These are phyloP conservation scores for Maniola hyperantus DNA, from an alignment of 2,888 invertebrate species.

Conservation along the genomic window DNA sequence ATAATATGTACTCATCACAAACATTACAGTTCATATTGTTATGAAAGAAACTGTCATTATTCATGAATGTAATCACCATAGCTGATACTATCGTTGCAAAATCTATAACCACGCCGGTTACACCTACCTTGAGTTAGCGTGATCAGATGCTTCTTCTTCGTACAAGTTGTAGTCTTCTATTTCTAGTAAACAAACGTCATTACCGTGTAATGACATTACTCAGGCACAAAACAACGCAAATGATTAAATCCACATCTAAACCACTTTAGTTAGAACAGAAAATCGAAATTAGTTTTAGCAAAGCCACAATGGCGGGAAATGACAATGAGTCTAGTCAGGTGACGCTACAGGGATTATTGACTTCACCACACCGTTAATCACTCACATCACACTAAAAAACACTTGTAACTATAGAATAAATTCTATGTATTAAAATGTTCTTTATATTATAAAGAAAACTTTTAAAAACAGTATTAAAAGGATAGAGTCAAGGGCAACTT, in stretches of 20 bases:
- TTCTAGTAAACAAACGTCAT: slow-evolving; percentile 81
- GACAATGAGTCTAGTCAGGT: slow-evolving; percentile 82
- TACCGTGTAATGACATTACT: slow-evolving; percentile 82
- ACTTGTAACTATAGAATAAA: slow-evolving; percentile 43
- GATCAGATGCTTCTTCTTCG: slow-evolving; percentile 81
- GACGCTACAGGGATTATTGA: slow-evolving; percentile 72
- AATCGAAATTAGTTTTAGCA: slow-evolving; percentile 58
- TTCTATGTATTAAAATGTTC: slow-evolving; percentile 35
- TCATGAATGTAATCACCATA: slow-evolving; percentile 12
- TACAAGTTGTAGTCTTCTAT: slow-evolving; percentile 81
- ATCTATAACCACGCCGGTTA: slow-evolving; percentile 74
- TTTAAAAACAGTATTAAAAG: slow-evolving; percentile 68
- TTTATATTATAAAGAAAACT: slow-evolving; percentile 46
- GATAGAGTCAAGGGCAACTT: slow-evolving; percentile 77
- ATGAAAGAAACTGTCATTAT: slow-evolving; percentile 26
- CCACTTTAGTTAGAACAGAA: slow-evolving; percentile 41
- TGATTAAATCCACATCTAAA: slow-evolving; percentile 64
- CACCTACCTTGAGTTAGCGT: slow-evolving; percentile 79
- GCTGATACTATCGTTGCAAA: slow-evolving; percentile 22
- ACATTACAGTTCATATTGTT: slow-evolving; percentile 30
- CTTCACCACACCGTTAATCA: slow-evolving; percentile 49
- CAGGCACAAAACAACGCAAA: slow-evolving; percentile 53
- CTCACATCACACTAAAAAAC: slow-evolving; percentile 50
- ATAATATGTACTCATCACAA: slow-evolving; percentile 43
- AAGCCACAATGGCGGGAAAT: slow-evolving; percentile 83